phyloP scores from a whole-genome alignment of 2,888 invertebrate genomes.

The Ephialtes manifestator region DNA sequence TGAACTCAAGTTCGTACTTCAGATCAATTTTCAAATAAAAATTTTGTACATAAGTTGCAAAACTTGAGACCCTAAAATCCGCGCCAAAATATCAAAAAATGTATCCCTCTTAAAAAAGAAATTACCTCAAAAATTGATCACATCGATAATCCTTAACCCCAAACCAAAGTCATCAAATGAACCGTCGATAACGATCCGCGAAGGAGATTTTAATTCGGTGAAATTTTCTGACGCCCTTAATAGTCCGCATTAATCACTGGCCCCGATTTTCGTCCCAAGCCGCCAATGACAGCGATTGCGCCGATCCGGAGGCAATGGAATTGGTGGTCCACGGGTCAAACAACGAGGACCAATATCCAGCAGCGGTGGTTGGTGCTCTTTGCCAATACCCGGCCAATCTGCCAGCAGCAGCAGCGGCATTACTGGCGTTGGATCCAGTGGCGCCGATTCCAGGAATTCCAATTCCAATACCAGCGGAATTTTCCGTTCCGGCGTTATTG shows the following conservation, averaged over 20 bases:
- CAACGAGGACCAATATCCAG: constrained; percentile 83
- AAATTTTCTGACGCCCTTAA: constrained; percentile 12
- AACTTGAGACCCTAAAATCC: too few species aligned
- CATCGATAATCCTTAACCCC: neutral
- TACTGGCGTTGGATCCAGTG: constrained; percentile 37
- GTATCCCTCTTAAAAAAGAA: constrained; percentile 1
- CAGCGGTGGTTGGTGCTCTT: constrained; percentile 81
- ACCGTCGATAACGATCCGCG: constrained; percentile 63
- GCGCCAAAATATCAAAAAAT: neutral
- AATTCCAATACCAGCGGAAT: constrained; percentile 69
- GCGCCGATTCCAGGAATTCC: constrained; percentile 76
- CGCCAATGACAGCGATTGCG: constrained; percentile 79
- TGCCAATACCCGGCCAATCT: constrained; percentile 84
- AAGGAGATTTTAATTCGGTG: constrained; percentile 63
- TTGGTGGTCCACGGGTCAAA: constrained; percentile 84
- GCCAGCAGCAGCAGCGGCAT: constrained; percentile 71
- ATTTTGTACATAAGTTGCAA: too few species aligned
- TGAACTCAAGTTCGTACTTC: too few species aligned
- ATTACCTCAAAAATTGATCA: neutral
- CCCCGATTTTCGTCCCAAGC: constrained; percentile 81
- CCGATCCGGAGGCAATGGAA: constrained; percentile 79
- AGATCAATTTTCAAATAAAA: too few species aligned
- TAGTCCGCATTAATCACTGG: constrained; percentile 71
- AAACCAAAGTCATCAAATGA: constrained; percentile 22
- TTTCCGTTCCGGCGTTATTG: constrained; percentile 39